Conservation (phyloP, 2,797 vertebrate species). For the Tenualosa thibaudeaui region DNA sequence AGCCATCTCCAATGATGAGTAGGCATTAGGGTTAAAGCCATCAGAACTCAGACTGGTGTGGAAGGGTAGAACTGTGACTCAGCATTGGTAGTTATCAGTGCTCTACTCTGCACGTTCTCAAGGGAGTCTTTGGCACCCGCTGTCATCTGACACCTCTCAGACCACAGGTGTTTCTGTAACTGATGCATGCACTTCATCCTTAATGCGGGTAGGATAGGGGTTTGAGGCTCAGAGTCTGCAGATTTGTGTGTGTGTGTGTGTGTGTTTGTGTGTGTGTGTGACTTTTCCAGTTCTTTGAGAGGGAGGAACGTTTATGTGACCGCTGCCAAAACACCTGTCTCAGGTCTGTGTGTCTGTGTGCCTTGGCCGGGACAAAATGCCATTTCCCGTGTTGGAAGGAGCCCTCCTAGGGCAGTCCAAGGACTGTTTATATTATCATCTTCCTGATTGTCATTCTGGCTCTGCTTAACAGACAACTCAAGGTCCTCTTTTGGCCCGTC, state of each 20-base stretch:
- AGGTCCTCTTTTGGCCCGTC: constrained; percentile 29
- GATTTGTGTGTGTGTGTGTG: not conserved
- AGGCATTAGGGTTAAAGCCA: not conserved
- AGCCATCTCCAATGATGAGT: not conserved
- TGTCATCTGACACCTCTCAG: not conserved
- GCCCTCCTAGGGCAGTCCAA: not conserved
- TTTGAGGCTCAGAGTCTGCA: not conserved
- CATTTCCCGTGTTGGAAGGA: not conserved
- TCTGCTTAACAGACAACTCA: constrained; percentile 5
- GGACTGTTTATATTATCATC: constrained; percentile 44
- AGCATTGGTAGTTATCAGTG: not conserved
- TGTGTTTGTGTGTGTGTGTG: too few species aligned
- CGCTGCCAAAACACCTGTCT: constrained; percentile 3
- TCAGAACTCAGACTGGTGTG: not conserved
- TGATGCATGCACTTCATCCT: not conserved
- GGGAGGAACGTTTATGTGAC: not conserved
- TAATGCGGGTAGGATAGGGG: not conserved
- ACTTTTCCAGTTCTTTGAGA: not conserved
- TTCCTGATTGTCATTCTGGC: constrained; percentile 43
- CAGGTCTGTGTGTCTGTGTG: not conserved
- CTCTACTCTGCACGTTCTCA: not conserved
- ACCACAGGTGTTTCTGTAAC: not conserved
- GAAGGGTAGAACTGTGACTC: not conserved
- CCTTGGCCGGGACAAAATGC: not conserved
- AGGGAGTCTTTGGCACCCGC: not conserved